These are phyloP conservation scores for Butorides virescens DNA, from an alignment of 2,113 vertebrate species.

Conservation along the genomic window DNA sequence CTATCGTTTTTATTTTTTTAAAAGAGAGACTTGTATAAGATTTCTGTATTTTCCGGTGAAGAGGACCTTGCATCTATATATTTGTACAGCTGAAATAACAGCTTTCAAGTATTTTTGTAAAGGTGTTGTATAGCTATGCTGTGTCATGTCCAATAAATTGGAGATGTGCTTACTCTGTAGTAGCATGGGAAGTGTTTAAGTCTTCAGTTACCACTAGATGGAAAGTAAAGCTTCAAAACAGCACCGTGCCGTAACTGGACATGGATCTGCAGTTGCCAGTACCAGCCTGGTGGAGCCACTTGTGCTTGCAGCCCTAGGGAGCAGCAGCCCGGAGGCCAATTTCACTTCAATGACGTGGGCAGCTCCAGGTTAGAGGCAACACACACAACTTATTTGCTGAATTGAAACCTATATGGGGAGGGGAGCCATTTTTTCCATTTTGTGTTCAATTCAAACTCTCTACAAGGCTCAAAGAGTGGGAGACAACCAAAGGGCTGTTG, in stretches of 20 bases:
- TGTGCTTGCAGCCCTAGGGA: neutral
- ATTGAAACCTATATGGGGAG: neutral
- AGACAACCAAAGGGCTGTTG: neutral
- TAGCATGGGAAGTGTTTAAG: neutral
- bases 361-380: neutral
- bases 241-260: neutral
- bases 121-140: neutral
- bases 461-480: neutral
- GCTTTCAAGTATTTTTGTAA: conserved; percentile 45
- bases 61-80: neutral
- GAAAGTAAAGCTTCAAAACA: neutral
- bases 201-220: neutral
- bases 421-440: neutral
- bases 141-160: conserved; percentile 36
- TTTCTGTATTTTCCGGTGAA: conserved; percentile 13
- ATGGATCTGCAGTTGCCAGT: accelerated
- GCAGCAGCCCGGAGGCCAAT: neutral
- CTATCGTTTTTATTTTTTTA: neutral
- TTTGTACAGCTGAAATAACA: conserved; percentile 29
- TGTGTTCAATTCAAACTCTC: neutral
- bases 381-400: neutral
- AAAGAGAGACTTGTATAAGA: neutral
- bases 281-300: neutral
- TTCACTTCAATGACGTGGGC: neutral
- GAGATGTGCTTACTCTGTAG: neutral